These are phyloP conservation scores for Fissipunctia ypsillon DNA, from an alignment of 2,888 invertebrate species.

Conservation along the genomic window DNA sequence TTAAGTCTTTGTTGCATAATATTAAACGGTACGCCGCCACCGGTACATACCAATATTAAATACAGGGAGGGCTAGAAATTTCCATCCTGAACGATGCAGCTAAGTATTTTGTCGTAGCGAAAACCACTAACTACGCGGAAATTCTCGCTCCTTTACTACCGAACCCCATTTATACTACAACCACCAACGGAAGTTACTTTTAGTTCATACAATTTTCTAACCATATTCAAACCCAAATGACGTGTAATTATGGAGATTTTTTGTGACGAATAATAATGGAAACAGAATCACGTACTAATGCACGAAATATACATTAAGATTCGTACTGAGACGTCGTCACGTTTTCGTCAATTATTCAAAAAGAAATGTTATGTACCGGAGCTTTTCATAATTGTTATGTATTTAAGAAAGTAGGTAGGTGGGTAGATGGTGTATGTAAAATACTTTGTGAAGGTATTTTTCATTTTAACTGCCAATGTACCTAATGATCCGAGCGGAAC, in stretches of 20 bases:
- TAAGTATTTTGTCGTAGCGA: slow-evolving; percentile 74
- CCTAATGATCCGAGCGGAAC: neutral
- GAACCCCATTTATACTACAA: slow-evolving; percentile 70
- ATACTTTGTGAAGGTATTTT: slow-evolving; percentile 4
- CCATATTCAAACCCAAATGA: slow-evolving; percentile 69
- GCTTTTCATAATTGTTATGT: slow-evolving; percentile 46
- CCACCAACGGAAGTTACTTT: slow-evolving; percentile 64
- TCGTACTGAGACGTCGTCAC: slow-evolving; percentile 57
- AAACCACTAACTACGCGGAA: slow-evolving; percentile 78
- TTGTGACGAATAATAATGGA: slow-evolving; percentile 67
- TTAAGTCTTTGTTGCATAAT: slow-evolving; percentile 50
- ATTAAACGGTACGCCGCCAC: slow-evolving; percentile 41
- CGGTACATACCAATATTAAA: slow-evolving; percentile 41
- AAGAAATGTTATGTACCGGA: slow-evolving; percentile 57
- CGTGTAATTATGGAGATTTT: slow-evolving; percentile 72
- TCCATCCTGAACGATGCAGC: slow-evolving; percentile 56
- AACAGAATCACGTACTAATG: slow-evolving; percentile 69
- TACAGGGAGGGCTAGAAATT: slow-evolving; percentile 56
- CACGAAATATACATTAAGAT: slow-evolving; percentile 76
- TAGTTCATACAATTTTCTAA: slow-evolving; percentile 67
- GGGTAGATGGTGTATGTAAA: neutral
- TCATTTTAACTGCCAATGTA: neutral
- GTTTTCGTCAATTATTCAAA: slow-evolving; percentile 68
- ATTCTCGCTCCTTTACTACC: slow-evolving; percentile 70
- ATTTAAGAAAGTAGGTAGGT: slow-evolving; percentile 22